These are phyloP conservation scores for Lasioglossum calceatum DNA, from an alignment of 2,888 invertebrate species.

Conservation along the genomic window DNA sequence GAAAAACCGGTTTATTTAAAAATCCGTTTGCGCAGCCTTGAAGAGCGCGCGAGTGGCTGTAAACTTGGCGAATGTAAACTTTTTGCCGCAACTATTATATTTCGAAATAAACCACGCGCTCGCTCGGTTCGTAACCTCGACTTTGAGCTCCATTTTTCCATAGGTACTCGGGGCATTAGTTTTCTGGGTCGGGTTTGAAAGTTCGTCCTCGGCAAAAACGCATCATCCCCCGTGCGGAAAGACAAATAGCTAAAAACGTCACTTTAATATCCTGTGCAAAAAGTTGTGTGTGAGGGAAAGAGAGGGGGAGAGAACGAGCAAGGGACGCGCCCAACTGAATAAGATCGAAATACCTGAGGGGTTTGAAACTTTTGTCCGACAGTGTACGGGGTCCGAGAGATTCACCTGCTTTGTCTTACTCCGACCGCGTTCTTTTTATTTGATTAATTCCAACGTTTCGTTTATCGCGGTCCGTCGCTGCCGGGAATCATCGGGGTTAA, in stretches of 20 bases:
- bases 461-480: not conserved
- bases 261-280: not conserved
- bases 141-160: not conserved
- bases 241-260: not conserved
- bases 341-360: not conserved
- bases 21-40: not conserved
- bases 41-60: not conserved
- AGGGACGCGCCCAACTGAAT: not conserved
- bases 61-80: not conserved
- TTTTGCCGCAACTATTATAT: not conserved
- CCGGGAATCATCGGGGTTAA: slow-evolving; percentile 15
- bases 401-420: slow-evolving; percentile 13
- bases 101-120: not conserved
- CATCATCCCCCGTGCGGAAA: not conserved
- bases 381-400: not conserved
- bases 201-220: not conserved
- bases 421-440: not conserved
- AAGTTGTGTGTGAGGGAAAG: not conserved
- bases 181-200: not conserved
- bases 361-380: not conserved
- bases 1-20: not conserved
- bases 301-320: not conserved
- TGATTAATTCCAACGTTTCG: slow-evolving; percentile 25
- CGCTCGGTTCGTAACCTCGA: not conserved
- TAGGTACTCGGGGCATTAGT: not conserved